Evolutionary conservation across 2,888 invertebrate species (phyloP), one percentile per base, ranked within the genome.

Genomic region (Limulus polyphemus): DNA sequence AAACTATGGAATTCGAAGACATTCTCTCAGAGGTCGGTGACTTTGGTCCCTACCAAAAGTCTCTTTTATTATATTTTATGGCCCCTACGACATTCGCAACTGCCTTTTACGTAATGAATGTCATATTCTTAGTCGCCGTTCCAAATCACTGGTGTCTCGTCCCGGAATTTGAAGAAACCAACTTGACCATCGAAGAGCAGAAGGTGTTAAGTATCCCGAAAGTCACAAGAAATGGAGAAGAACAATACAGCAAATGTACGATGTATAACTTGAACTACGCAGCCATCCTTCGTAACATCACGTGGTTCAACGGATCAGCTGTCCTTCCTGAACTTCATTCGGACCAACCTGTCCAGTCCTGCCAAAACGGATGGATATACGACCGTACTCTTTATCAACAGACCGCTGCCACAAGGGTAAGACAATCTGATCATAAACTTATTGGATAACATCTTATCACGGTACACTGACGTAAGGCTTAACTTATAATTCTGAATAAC

Each of bases 41-140:
- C 75, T 91, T 90, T 75, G 93, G 93, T 55, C 81, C 82, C 50
- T 93, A 92, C 76, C 93, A 93, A 75, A 90, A 89, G 55, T 55
- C 49, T 32, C 49, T 65, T 47, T n/a, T 65, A 10, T 13, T 60
- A 7, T 58, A 62, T 14, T 65, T 65, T 13, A 65, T 65, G 62
- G 58, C 55, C 7, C 65, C 65, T 10, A 65, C 65, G 1, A 60
- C 65, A 3, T 62, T 65, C 11, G 62, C 62, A 5, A 62, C 65
- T 5, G 62, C 62, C 11, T 60, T 65, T 50, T 65, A 65, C 13
- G 62, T 62, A 1, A 52, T 65, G 12, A 65, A 65, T 46, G 62
- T 65, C 10, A 65, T 65, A 49, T 73, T 83, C 69, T 79, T 80
- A 32, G 71, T 83, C 60, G 78, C 80, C 62, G 77, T 79, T 58